Evolutionary conservation across 2,113 vertebrate species (phyloP), one percentile per base, ranked within the genome.

Genomic region (Camelus bactrianus): DNA sequence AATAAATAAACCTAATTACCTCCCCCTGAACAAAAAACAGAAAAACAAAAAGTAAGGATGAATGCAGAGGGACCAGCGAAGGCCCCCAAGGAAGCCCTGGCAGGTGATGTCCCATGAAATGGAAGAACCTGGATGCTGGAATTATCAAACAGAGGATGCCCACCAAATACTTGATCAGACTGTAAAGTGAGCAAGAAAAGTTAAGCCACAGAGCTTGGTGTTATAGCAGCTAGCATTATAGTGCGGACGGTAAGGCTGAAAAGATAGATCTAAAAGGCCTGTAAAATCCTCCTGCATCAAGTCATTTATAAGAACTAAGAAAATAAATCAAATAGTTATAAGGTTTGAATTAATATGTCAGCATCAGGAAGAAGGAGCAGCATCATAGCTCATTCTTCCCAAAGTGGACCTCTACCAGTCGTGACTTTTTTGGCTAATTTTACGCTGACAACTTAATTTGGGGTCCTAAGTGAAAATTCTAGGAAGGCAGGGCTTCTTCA

Each of bases 381-480:
- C 64, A 65, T 65, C 13, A 75, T 56, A 50, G 24, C 14, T 65
- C 64, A 11, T 54, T 95, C n/a, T 82, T 94, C 82, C 26, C 35
- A 38, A 6, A 5, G 7, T 80, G 20, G 35, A 69, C 1, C 7
- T 87, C 75, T 48, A 19, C 38, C 28, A 83, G 12, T 58, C 54
- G 56, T 17, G 58, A 52, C 72, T 24, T 73, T 65, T 52, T 70
- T 69, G 46, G 38, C 10, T 76, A 11, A 12, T 76, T 95, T 95
- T 79, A 87, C 86, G 64, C 17, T 65, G 72, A 93, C 46, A 70
- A 50, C 48, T 56, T 91, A 93, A 91, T 52, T 93, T 95, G 52
- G 50, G 62, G 13, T 81, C 85, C 20, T 80, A 87, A 73, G 56
- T 62, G 92, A 95, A 90, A 50, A 32, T 30, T 38, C 80, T 77